Conservation (phyloP, 1,140 invertebrate species). For the Paraescarpia echinospica region DNA sequence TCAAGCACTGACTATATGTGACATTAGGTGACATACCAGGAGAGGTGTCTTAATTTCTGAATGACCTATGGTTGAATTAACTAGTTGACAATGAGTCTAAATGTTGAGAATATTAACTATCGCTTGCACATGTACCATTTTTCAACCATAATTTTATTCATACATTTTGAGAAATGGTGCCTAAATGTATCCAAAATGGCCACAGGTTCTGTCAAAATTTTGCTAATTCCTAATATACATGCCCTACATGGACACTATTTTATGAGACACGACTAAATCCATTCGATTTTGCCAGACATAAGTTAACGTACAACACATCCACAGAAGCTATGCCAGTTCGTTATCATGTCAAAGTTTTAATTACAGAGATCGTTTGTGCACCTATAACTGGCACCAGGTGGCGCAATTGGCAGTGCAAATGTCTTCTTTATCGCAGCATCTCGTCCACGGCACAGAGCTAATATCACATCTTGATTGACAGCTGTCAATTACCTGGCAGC, state of each 20-base stretch:
- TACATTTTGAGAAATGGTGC: background rate
- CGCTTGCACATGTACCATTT: background rate
- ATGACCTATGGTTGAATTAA: background rate
- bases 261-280: no score
- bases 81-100: no score
- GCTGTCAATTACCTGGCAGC: background rate
- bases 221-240: background rate
- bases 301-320: background rate
- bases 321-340: background rate
- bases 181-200: background rate
- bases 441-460: background rate
- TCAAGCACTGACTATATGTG: background rate
- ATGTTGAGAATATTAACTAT: background rate
- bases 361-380: background rate
- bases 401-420: background rate
- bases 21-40: background rate
- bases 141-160: background rate
- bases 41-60: no score
- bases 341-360: background rate
- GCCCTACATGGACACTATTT: no score
- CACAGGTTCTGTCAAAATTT: background rate
- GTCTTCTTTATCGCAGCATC: background rate
- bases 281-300: no score
- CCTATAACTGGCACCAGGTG: background rate
- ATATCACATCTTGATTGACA: background rate